Base-by-base conservation (phyloP, 2,113 vertebrate species). In the Narcine bancroftii region DNA sequence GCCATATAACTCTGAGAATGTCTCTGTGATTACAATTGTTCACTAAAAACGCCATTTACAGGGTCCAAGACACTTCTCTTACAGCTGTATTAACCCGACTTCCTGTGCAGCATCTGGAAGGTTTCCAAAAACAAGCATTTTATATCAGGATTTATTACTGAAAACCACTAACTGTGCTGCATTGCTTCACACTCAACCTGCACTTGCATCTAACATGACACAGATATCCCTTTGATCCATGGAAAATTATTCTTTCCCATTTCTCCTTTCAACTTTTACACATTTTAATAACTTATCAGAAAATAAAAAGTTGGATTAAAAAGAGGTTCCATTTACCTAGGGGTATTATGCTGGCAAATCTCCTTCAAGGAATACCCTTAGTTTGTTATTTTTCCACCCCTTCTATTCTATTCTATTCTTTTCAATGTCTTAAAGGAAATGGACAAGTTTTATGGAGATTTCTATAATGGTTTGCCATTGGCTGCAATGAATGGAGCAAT, bases 101-200 rank as follows among this genome's bases (percentile, higher is more conserved):
- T 91, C 63, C 65, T 91, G 63, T 71, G 2, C 10, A 33, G 42
- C 65, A 71, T 69, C 42, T 91, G 89, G 89, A 91, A 15, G 39
- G 21, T 47, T 91, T 66, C 89, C 89, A 91, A 71, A 65, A 91
- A 45, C 24, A 69, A 91, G 47, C 36, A 91, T 33, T 66, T 91
- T 69, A 69, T 47, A 69, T 91, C 69, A 66, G 47, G 29, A 10
- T 69, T 91, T 91, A 91, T 47, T 69, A 91, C 87, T 66, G 63
- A 91, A 91, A 29, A 91, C 39, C 63, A 71, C 89, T 69, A 91
- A 33, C 42, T 42, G 63, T 45, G 87, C 33, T 50, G 63, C 65
- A 36, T 91, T 53, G 69, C 89, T 91, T 33, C 69, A 45, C 89
- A 45, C 65, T 91, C 71, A 56, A 65, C 11, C 66, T 69, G 69